Conservation (phyloP, 2,797 vertebrate genomes). For the Eospalax fontanierii region DNA sequence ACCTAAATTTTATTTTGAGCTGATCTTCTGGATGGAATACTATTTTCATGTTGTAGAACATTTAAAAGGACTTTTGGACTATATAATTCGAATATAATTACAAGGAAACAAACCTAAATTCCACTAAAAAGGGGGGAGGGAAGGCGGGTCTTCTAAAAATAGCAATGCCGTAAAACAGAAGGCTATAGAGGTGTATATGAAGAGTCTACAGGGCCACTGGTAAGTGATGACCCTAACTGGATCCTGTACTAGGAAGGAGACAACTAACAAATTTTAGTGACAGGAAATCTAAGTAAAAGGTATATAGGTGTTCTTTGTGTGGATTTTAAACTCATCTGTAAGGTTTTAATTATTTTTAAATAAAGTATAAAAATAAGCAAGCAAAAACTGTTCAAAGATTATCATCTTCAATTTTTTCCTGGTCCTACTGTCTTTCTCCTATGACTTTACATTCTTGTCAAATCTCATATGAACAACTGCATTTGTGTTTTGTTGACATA, state of each 20-base stretch:
- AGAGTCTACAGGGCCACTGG: neutral
- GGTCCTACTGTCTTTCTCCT: neutral
- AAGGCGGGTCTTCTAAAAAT: neutral
- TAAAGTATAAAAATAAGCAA: slow-evolving; percentile 40
- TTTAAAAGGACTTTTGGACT: neutral
- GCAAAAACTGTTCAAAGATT: neutral
- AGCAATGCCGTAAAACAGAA: neutral
- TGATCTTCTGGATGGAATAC: slow-evolving; percentile 25
- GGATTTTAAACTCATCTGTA: neutral
- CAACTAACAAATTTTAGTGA: neutral
- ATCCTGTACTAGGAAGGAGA: neutral
- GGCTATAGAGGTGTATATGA: neutral
- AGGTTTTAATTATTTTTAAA: slow-evolving; percentile 37
- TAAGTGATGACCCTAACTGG: neutral
- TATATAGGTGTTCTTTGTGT: neutral
- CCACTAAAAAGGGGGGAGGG: neutral
- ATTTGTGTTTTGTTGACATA: slow-evolving; percentile 45
- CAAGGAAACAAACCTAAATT: slow-evolving; percentile 25
- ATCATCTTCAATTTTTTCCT: neutral
- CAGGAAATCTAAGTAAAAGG: neutral
- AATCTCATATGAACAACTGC: neutral
- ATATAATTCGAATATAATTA: slow-evolving; percentile 25
- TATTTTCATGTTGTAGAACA: slow-evolving; percentile 51
- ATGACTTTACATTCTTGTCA: neutral
- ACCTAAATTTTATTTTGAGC: slow-evolving; percentile 56